phyloP scores from a whole-genome alignment of 2,888 invertebrate species.

The Lamellibrachia columna region DNA sequence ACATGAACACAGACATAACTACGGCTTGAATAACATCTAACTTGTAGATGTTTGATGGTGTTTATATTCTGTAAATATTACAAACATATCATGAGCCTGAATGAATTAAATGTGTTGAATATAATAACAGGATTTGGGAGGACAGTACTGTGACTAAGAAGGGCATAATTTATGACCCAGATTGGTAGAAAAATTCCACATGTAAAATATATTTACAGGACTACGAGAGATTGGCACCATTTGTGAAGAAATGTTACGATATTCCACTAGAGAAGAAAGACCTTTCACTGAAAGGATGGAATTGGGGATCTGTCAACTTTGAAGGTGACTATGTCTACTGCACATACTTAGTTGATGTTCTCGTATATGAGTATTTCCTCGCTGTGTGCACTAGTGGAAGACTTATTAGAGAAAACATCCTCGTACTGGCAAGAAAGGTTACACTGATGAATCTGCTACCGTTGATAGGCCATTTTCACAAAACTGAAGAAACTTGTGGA shows the following conservation, averaged over 20 bases:
- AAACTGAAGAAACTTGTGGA: too few relatives aligned
- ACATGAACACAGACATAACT: too few relatives aligned
- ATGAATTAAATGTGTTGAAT: too few relatives aligned
- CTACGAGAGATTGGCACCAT: constrained; percentile 90
- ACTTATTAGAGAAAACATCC: neutral
- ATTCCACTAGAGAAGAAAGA: constrained; percentile 88
- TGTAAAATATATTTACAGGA: constrained; percentile 71
- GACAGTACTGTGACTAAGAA: neutral
- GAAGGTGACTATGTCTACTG: constrained; percentile 69
- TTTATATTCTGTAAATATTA: too few relatives aligned
- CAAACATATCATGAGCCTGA: too few relatives aligned
- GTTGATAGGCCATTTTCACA: too few relatives aligned
- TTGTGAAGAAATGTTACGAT: constrained; percentile 81
- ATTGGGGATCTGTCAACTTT: constrained; percentile 97
- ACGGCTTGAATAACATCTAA: too few relatives aligned
- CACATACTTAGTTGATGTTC: neutral
- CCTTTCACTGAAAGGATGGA: constrained; percentile 96
- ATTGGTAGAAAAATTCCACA: too few relatives aligned
- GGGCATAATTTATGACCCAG: neutral
- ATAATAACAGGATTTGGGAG: too few relatives aligned
- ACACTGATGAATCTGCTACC: too few relatives aligned
- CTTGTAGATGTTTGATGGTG: too few relatives aligned
- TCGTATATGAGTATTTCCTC: neutral
- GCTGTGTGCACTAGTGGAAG: neutral
- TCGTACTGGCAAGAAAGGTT: neutral